Evolutionary conservation across 2,888 invertebrate genomes (phyloP).

Genomic region (Atethmia centrago): DNA sequence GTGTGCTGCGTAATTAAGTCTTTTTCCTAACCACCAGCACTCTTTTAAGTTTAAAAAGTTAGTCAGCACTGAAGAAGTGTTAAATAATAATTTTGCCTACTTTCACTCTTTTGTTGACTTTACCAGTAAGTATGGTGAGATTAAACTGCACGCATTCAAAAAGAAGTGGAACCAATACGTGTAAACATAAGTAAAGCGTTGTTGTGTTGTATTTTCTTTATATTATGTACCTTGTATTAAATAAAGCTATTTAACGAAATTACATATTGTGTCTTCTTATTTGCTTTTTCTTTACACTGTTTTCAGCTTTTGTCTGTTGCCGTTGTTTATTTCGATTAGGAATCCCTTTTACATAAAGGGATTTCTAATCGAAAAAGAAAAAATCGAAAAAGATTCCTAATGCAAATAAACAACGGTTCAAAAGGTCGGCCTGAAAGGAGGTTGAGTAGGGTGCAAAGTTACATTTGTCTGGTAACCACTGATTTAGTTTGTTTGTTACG

Average conservation of each 20-base stretch:
- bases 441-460: not conserved
- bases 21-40: not conserved
- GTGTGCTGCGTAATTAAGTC: not conserved
- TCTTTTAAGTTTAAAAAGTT: not conserved
- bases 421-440: not conserved
- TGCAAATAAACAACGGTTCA: no score
- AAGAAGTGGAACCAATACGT: not conserved
- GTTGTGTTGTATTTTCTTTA: conserved; percentile 1
- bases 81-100: not conserved
- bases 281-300: not conserved
- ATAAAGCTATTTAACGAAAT: conserved; percentile 9
- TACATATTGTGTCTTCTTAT: not conserved
- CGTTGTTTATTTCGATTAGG: not conserved
- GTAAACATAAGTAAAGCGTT: not conserved
- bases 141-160: not conserved
- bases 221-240: conserved; percentile 6
- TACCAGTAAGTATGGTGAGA: conserved; percentile 3
- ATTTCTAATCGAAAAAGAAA: no score
- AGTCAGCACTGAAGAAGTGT: no score
- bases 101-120: not conserved
- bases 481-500: not conserved
- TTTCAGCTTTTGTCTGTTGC: not conserved
- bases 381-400: no score
- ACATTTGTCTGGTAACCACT: not conserved
- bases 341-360: not conserved